Percentiles rank a stretch among this genome's conserved stretches.
These are phyloP conservation scores for Lithophane ornitopus DNA, from an alignment of 2,888 invertebrate genomes.

Conservation along the genomic window DNA sequence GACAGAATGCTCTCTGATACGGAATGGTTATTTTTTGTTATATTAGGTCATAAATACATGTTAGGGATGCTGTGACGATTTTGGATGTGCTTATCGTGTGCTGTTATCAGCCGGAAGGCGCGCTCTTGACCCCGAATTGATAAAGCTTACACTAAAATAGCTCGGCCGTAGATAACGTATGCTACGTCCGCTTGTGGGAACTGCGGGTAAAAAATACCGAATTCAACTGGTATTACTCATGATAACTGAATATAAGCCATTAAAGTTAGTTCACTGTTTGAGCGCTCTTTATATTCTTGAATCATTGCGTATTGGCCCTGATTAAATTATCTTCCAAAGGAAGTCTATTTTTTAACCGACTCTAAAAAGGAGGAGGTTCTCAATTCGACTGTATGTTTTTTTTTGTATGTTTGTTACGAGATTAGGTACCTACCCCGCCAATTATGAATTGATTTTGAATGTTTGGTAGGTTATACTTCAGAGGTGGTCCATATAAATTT, in stretches of 20 bases:
- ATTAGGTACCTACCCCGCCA: too few species aligned
- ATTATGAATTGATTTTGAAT: too few species aligned
- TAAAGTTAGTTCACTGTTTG: neutral
- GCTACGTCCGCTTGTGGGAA: slow-evolving; percentile 57
- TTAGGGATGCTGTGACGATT: slow-evolving; percentile 84
- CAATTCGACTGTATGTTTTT: too few species aligned
- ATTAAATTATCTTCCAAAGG: neutral
- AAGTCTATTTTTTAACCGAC: neutral
- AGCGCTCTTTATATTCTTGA: neutral
- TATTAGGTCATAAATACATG: slow-evolving; percentile 76
- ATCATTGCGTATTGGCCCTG: neutral
- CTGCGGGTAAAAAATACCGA: slow-evolving; percentile 19
- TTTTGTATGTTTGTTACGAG: too few species aligned
- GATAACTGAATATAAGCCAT: neutral
- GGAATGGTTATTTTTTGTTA: slow-evolving; percentile 72
- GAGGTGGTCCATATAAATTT: too few species aligned
- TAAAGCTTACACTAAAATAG: slow-evolving; percentile 81
- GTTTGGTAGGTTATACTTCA: too few species aligned
- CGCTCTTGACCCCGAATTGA: slow-evolving; percentile 88
- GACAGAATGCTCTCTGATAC: slow-evolving; percentile 71
- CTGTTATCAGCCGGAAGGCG: slow-evolving; percentile 86
- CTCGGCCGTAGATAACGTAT: slow-evolving; percentile 72
- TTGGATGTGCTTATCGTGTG: slow-evolving; percentile 74
- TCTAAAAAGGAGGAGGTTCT: too few species aligned
- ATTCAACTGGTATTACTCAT: slow-evolving; percentile 34